phyloP scores from a whole-genome alignment of 2,113 vertebrate species.

The Lasiurus borealis region DNA sequence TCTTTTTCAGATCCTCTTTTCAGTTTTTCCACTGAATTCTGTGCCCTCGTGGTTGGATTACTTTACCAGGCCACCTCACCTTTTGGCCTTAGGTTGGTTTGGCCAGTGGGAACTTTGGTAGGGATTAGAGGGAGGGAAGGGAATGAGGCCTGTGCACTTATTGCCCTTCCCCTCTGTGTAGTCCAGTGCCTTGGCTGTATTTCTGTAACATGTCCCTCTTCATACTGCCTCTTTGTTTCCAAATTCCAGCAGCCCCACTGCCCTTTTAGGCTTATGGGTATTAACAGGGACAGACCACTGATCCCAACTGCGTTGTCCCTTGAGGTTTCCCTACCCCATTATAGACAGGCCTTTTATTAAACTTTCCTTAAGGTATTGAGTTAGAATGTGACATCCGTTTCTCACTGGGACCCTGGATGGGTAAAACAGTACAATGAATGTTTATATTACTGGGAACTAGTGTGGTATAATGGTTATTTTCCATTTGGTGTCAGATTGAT shows the following conservation, averaged over 20 bases:
- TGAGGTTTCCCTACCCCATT: not conserved
- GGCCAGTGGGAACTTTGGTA: not conserved
- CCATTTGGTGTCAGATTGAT: not conserved
- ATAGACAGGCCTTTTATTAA: not conserved
- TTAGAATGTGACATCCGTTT: not conserved
- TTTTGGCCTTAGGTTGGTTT: not conserved
- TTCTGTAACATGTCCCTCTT: not conserved
- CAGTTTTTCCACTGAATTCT: not conserved
- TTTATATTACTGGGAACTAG: not conserved
- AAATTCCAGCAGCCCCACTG: not conserved
- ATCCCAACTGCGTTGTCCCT: not conserved
- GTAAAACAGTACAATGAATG: not conserved
- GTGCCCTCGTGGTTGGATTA: not conserved
- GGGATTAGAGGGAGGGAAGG: no score
- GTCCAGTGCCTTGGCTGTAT: not conserved
- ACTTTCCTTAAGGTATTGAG: not conserved
- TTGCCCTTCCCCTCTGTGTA: not conserved
- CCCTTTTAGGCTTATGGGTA: not conserved
- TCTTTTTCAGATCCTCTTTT: not conserved
- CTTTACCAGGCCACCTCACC: not conserved
- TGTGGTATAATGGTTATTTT: not conserved
- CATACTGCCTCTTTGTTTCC: not conserved
- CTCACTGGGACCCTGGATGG: not conserved
- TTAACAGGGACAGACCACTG: not conserved
- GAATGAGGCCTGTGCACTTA: not conserved